Percentiles rank a stretch among this genome's conserved stretches.
Evolutionary conservation across 2,797 vertebrate species (phyloP).

Genomic region (Phoeniculus purpureus): DNA sequence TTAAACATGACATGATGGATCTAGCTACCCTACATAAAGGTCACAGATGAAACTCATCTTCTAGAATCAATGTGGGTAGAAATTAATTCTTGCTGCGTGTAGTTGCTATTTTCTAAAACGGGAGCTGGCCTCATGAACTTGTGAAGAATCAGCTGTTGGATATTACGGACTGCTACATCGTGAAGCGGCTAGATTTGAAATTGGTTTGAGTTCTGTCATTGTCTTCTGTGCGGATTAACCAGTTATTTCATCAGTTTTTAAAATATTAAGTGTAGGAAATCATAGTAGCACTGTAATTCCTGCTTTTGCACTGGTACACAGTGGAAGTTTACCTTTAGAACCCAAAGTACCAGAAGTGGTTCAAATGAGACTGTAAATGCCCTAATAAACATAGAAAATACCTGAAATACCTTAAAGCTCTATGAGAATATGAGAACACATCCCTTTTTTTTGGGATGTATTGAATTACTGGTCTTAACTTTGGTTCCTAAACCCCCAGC

Average conservation of each 20-base stretch:
- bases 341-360: neutral
- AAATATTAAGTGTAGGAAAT: neutral
- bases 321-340: neutral
- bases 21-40: neutral
- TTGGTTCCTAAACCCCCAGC: neutral
- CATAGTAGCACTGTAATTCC: neutral
- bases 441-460: neutral
- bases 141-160: neutral
- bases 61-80: neutral
- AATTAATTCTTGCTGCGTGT: neutral
- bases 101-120: neutral
- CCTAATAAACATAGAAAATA: neutral
- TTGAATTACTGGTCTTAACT: neutral
- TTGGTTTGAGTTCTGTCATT: neutral
- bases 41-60: neutral
- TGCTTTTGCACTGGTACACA: neutral
- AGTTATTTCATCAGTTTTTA: neutral
- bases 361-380: neutral
- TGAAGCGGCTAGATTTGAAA: neutral
- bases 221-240: neutral
- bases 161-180: neutral
- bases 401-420: neutral
- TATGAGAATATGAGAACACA: neutral
- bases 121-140: neutral
- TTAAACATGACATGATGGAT: slow-evolving; percentile 30